Evolutionary conservation across 37 sponge, comb jelly and placozoan species (phyloP).

Genomic region (Lycopodina hypogea): DNA sequence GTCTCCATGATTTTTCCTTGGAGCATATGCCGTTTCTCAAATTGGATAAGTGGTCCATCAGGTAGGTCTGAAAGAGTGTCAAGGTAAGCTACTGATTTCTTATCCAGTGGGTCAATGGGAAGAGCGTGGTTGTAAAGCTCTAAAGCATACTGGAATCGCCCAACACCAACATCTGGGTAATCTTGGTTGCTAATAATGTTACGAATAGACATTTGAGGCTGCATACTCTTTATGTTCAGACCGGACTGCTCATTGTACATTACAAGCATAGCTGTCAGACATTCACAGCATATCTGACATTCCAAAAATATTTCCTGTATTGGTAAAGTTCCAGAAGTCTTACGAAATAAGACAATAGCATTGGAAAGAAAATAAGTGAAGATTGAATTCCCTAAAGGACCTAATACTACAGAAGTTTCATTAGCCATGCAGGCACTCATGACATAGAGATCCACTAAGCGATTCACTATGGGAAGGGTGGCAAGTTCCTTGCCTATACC

Average conservation of each 20-base stretch:
- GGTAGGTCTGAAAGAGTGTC: neutral
- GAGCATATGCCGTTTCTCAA: conserved; percentile 18
- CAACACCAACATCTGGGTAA: neutral
- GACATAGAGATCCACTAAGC: conserved; percentile 38
- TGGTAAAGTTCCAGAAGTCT: conserved; percentile 4
- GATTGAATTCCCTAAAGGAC: conserved; percentile 37
- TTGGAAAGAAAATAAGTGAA: conserved; percentile 46
- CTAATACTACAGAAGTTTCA: conserved; percentile 32
- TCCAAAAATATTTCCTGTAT: conserved; percentile 15
- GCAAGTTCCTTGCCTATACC: conserved; percentile 32
- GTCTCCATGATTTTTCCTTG: neutral
- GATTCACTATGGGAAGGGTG: neutral
- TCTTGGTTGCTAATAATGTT: neutral
- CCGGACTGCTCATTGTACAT: neutral
- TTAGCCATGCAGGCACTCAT: conserved; percentile 46
- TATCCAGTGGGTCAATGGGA: neutral
- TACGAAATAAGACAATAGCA: neutral
- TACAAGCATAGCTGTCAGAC: conserved; percentile 38
- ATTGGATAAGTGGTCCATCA: conserved; percentile 13
- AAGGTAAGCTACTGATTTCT: conserved; percentile 24
- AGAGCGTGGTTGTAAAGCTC: conserved; percentile 14
- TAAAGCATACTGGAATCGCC: conserved; percentile 16
- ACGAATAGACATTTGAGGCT: conserved; percentile 1
- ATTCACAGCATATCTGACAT: conserved; percentile 27
- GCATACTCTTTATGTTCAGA: conserved; percentile 8